Evolutionary conservation across 1,140 invertebrate genomes (phyloP), one percentile per base, ranked within the genome.

Genomic region (Pachypeltis micranthus): DNA sequence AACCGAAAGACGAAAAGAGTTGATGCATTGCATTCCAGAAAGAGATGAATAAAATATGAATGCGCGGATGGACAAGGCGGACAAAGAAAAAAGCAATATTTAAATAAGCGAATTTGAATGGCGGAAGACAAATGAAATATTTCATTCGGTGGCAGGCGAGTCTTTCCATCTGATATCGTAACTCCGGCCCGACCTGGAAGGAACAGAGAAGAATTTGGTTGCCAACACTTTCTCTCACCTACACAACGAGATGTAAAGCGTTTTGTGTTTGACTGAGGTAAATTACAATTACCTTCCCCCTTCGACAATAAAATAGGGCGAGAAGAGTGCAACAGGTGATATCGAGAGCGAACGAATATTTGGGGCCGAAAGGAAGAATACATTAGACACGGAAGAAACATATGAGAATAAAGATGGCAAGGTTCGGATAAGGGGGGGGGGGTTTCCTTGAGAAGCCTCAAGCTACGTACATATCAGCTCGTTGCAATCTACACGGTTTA

Each of bases 71-170:
- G n/a, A n/a, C n/a, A n/a, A n/a, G n/a, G n/a, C n/a, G n/a, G n/a
- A n/a, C n/a, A n/a, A n/a, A n/a, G n/a, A n/a, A n/a, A n/a, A n/a
- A n/a, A n/a, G n/a, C n/a, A n/a, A n/a, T n/a, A n/a, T n/a, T n/a
- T n/a, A 21, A 51, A 51, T 51, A 51, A 51, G 12, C 23, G 47
- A 51, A 51, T 51, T 51, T 51, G 47, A 51, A 51, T 51, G 47
- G 47, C 47, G 23, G 21, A 21, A 51, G 47, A 51, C 47, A 51
- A 51, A 10, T 51, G 23, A 51, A 21, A 51, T 51, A 51, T 51
- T 51, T 51, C 47, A n/a, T 21, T 21, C 12, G 10, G 23, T 10
- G 47, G 12, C 47, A 16, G 12, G 47, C 23, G 47, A 10, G 12
- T 21, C 34, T 10, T 51, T 21, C 7, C 19, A 51, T 51, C 47